Percentiles rank a stretch among this genome's conserved stretches.
Conservation (phyloP, 2,888 invertebrate species). For the Tetanocera ferruginea region DNA sequence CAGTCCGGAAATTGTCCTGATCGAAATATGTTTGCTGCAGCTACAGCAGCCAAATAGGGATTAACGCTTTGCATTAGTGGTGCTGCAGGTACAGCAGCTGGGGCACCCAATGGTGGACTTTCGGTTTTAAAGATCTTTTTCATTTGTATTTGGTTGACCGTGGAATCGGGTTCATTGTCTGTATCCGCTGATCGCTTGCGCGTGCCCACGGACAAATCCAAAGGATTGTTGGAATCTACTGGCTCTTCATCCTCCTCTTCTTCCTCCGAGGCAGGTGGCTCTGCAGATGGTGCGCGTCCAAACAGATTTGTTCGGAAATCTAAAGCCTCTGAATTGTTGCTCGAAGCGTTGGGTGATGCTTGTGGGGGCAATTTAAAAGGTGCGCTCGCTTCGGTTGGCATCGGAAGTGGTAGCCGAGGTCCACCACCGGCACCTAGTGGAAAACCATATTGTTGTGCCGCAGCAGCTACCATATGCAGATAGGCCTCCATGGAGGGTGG, state of each 20-base stretch:
- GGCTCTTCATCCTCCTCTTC: slow-evolving; percentile 76
- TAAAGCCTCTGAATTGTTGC: slow-evolving; percentile 76
- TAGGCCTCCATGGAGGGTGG: slow-evolving; percentile 89
- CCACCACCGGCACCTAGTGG: slow-evolving; percentile 73
- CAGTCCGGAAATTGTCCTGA: slow-evolving; percentile 81
- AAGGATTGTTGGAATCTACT: slow-evolving; percentile 72
- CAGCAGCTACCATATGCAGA: slow-evolving; percentile 78
- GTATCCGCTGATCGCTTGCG: slow-evolving; percentile 79
- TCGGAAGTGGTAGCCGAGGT: slow-evolving; percentile 72
- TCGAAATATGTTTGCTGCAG: slow-evolving; percentile 83
- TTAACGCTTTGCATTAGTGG: slow-evolving; percentile 84
- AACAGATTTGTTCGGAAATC: slow-evolving; percentile 85
- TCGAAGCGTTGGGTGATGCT: slow-evolving; percentile 71
- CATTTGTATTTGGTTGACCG: slow-evolving; percentile 69
- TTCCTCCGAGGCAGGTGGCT: slow-evolving; percentile 71
- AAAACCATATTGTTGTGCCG: slow-evolving; percentile 81
- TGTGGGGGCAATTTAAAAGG: slow-evolving; percentile 67
- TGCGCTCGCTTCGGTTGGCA: slow-evolving; percentile 78
- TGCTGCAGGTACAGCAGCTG: slow-evolving; percentile 76
- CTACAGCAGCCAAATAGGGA: slow-evolving; percentile 85
- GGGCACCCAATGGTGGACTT: slow-evolving; percentile 74
- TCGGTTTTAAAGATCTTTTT: slow-evolving; percentile 65
- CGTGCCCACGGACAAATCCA: slow-evolving; percentile 85
- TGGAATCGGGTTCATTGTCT: slow-evolving; percentile 53
- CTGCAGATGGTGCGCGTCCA: slow-evolving; percentile 72